phyloP scores from a whole-genome alignment of 2,797 vertebrate species.

The Acomys russatus region DNA sequence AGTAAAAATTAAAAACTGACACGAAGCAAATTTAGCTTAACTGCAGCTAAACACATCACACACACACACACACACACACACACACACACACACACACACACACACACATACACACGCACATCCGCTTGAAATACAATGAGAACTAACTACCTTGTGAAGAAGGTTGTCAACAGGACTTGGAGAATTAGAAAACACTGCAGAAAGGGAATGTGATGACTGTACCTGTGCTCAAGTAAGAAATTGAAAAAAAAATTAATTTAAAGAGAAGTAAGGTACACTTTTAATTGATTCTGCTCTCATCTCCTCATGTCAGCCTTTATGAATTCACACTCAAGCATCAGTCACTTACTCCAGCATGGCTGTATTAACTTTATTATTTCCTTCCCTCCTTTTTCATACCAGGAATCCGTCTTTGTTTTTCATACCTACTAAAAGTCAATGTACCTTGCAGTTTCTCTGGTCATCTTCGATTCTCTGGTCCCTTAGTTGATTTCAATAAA shows the following conservation, averaged over 20 bases:
- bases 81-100: not conserved
- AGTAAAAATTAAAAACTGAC: not conserved
- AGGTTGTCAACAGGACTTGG: not conserved
- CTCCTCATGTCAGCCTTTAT: too few species aligned
- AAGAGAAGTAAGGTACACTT: not conserved
- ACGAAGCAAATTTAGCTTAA: not conserved
- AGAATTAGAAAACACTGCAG: not conserved
- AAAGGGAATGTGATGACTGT: not conserved
- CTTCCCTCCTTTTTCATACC: not conserved
- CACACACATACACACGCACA: not conserved
- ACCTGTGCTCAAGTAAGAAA: not conserved
- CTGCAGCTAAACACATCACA: not conserved
- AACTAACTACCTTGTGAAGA: not conserved
- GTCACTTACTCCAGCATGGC: not conserved
- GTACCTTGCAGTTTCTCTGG: not conserved
- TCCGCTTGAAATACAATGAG: not conserved
- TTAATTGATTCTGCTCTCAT: not conserved
- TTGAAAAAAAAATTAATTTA: not conserved
- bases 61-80: not conserved
- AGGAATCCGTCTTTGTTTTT: not conserved
- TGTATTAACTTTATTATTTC: not conserved
- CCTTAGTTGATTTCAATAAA: not conserved
- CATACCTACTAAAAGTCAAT: not conserved
- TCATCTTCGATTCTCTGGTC: not conserved
- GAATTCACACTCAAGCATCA: not conserved